Base-by-base conservation (phyloP, 2,797 vertebrate genomes). In the Sarcoramphus papa region DNA sequence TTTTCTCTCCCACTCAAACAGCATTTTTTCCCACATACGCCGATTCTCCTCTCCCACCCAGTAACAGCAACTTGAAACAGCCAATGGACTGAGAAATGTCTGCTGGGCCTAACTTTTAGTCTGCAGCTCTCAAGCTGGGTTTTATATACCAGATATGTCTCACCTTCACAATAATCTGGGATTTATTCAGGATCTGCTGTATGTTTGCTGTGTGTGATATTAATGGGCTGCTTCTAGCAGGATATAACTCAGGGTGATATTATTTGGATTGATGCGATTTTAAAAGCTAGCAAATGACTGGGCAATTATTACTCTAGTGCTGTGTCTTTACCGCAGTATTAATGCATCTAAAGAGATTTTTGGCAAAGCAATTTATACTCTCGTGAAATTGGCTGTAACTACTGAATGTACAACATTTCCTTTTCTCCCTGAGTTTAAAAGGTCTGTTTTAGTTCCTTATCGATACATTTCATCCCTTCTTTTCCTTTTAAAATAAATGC, bases 191-290 rank as follows among this genome's bases (percentile, higher is more conserved):
- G 68, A 92, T 92, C 85, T 93, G 83, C 37, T 33, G 10, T 67
- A 20, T 17, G 8, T 90, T 87, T 94, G 56, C 40, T 90, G 73
- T 90, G 54, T 74, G 76, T 35, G 64, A 69, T 96, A 88, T 91
- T 95, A 80, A 96, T 92, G 83, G 73, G 30, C 57, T 84, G 86
- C 76, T 93, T 85, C 95, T 68, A 92, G 94, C 79, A 90, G 90
- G 87, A 77, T 95, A 64, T 92, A 96, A 92, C 80, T 96, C 96
- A 96, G 90, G 67, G 86, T 69, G 90, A 87, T 97, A 85, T 96
- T 97, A 96, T 97, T 97, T 28, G 95, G 89, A 97, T 78, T 96
- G 95, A 97, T 98, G 97, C 15, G 85, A 88, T 97, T 98, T 98
- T 98, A 97, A 98, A 98, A 98, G 94, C 87, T 85, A 87, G 93